A percentile compares a stretch with the other conserved stretches of the same genome.
Conservation (phyloP, 2,113 vertebrate genomes). For the Parotia lawesii region DNA sequence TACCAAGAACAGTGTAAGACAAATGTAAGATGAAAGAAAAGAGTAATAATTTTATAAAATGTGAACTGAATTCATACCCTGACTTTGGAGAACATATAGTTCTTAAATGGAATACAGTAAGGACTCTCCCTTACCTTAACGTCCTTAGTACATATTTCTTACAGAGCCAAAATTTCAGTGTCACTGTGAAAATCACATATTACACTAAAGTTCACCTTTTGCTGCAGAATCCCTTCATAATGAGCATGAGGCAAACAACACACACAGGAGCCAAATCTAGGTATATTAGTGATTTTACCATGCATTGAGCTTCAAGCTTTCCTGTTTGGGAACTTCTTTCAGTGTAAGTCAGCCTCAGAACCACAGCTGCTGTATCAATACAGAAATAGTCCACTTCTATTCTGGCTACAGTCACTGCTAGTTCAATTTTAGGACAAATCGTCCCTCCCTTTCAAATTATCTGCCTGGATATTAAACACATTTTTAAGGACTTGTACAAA, state of each 20-base stretch:
- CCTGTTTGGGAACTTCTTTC: background rate
- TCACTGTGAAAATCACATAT: background rate
- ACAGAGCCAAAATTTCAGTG: background rate
- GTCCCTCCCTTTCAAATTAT: background rate
- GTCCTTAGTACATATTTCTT: background rate
- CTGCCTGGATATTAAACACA: background rate
- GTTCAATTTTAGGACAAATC: background rate
- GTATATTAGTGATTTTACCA: background rate
- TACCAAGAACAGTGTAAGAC: background rate
- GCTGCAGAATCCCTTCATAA: background rate
- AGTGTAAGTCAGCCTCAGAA: background rate
- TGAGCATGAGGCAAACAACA: background rate
- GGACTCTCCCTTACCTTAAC: background rate
- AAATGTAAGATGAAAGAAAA: background rate
- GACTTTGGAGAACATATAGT: background rate
- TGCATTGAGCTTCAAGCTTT: background rate
- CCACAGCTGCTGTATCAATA: background rate
- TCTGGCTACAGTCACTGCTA: background rate
- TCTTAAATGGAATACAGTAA: background rate
- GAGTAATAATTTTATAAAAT: background rate
- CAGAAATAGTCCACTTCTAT: background rate
- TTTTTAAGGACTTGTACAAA: background rate
- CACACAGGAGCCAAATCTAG: background rate
- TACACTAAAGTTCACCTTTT: background rate
- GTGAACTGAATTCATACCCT: background rate